A percentile compares a stretch with the other conserved stretches of the same genome.
Evolutionary conservation across 2,113 vertebrate genomes (phyloP).

Genomic region (Alligator sinensis): DNA sequence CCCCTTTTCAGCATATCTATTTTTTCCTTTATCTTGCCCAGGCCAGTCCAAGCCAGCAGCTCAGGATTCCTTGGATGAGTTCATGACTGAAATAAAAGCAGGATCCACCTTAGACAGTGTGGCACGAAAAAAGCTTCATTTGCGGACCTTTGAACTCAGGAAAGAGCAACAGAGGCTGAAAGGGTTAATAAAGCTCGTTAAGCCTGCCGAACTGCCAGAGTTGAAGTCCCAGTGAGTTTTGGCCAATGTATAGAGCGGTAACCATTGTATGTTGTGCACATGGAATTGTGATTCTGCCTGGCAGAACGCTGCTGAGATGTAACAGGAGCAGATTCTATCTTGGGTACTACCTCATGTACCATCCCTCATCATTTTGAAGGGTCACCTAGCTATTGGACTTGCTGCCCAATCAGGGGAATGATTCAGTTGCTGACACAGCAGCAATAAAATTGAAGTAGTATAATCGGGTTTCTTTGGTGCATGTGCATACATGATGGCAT

Average conservation of each 20-base stretch:
- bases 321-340: neutral
- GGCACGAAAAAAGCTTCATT: slow-evolving; percentile 91
- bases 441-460: neutral
- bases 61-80: slow-evolving; percentile 94
- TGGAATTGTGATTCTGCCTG: neutral
- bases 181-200: slow-evolving; percentile 90
- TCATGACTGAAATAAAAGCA: slow-evolving; percentile 92
- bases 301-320: neutral
- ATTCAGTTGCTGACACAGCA: neutral
- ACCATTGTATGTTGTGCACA: neutral
- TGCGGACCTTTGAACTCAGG: slow-evolving; percentile 87
- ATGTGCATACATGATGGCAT: neutral
- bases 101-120: slow-evolving; percentile 86
- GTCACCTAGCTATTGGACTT: neutral
- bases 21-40: slow-evolving; percentile 55
- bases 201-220: slow-evolving; percentile 90
- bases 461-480: neutral
- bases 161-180: slow-evolving; percentile 91
- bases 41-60: slow-evolving; percentile 79
- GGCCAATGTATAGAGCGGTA: neutral
- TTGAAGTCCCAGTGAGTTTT: slow-evolving; percentile 85
- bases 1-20: neutral
- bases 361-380: accelerated
- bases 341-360: neutral
- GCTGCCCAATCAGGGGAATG: neutral